Conservation (phyloP, 2,797 vertebrate species). For the Miichthys miiuy region DNA sequence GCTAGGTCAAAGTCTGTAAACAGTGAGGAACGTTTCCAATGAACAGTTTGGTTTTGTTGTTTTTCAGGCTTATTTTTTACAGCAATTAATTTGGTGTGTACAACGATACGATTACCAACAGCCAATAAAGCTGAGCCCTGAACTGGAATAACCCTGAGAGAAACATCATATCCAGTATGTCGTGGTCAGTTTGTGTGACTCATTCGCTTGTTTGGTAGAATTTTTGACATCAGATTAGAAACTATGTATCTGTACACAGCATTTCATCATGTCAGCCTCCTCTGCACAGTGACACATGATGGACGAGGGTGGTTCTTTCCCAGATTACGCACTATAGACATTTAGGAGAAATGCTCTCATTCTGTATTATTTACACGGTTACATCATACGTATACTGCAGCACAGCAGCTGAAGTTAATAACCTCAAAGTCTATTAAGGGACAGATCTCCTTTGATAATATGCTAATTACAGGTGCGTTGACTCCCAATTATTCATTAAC, state of each 20-base stretch:
- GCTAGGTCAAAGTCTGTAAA: too few relatives aligned
- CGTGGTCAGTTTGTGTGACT: conserved; percentile 32
- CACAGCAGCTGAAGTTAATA: not conserved
- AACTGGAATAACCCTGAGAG: not conserved
- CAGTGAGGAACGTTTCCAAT: too few relatives aligned
- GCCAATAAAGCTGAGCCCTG: not conserved
- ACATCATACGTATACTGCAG: not conserved
- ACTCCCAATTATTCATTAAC: not conserved
- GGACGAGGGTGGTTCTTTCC: conserved; percentile 45
- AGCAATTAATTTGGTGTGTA: not conserved
- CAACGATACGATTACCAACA: not conserved
- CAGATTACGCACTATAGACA: conserved; percentile 45
- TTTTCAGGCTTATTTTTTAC: not conserved
- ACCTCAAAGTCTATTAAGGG: not conserved
- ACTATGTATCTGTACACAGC: conserved; percentile 17
- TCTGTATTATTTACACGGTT: not conserved
- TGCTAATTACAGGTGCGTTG: not conserved
- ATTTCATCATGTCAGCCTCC: conserved; percentile 53
- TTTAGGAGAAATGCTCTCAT: conserved; percentile 15
- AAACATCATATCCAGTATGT: not conserved
- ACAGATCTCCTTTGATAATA: not conserved
- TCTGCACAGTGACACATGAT: conserved; percentile 52
- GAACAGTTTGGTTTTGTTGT: too few relatives aligned
- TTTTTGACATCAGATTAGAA: not conserved
- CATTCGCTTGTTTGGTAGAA: conserved; percentile 8